These are phyloP conservation scores for Vireo altiloquus DNA, from an alignment of 2,113 vertebrate species.

Conservation along the genomic window DNA sequence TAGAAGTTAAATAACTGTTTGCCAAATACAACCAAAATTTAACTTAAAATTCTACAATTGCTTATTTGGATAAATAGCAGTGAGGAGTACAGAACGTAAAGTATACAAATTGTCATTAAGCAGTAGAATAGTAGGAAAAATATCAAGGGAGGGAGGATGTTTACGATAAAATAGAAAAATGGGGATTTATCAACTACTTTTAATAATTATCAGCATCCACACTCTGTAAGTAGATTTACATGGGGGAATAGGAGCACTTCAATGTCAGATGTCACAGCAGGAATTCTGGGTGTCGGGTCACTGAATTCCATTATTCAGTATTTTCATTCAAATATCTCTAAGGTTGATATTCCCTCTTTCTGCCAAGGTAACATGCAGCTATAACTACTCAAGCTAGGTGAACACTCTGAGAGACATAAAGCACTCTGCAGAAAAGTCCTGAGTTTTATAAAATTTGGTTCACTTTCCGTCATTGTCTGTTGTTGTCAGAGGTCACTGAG, in stretches of 20 bases:
- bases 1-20: background rate
- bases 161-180: background rate
- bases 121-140: background rate
- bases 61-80: background rate
- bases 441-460: background rate
- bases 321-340: background rate
- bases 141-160: background rate
- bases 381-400: background rate
- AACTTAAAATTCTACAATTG: background rate
- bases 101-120: background rate
- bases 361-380: background rate
- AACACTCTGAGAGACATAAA: background rate
- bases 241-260: fast-evolving
- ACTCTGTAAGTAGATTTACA: background rate
- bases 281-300: background rate
- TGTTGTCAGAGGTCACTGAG: background rate
- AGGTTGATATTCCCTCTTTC: background rate
- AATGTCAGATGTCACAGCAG: background rate
- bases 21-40: background rate
- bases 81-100: background rate
- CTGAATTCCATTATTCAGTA: background rate
- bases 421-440: background rate
- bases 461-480: background rate
- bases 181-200: background rate
- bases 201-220: background rate